Percentiles rank a stretch among this genome's conserved stretches.
These are phyloP conservation scores for Amazona ochrocephala DNA, from an alignment of 2,797 vertebrate genomes.

Conservation along the genomic window DNA sequence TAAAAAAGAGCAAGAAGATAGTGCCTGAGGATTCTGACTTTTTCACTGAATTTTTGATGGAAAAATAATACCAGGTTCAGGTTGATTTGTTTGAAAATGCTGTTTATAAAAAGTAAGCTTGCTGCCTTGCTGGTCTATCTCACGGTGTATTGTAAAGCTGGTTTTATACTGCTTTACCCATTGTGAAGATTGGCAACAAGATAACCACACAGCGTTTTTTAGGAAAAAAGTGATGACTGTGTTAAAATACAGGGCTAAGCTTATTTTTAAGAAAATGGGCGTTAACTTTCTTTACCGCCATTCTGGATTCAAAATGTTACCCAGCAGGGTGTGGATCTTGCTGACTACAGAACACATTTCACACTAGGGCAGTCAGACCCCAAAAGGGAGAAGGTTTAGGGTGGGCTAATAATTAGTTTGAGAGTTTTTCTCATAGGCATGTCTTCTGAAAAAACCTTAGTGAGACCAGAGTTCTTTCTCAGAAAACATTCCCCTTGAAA, in stretches of 20 bases:
- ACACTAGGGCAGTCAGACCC: background rate
- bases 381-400: background rate
- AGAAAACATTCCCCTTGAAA: background rate
- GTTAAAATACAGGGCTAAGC: background rate
- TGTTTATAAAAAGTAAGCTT: background rate
- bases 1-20: background rate
- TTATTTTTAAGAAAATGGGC: background rate
- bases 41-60: background rate
- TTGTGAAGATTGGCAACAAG: background rate
- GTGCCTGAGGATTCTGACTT: background rate
- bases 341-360: background rate
- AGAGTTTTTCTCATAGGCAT: background rate
- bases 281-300: background rate
- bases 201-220: background rate
- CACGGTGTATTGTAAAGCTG: background rate
- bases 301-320: background rate
- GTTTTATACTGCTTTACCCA: background rate
- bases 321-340: background rate
- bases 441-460: background rate
- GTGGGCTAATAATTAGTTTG: background rate
- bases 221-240: background rate
- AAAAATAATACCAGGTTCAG: background rate
- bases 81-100: background rate
- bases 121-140: background rate
- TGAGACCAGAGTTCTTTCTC: background rate